Conservation (phyloP, 2,888 invertebrate genomes). For the Macaria liturata region DNA sequence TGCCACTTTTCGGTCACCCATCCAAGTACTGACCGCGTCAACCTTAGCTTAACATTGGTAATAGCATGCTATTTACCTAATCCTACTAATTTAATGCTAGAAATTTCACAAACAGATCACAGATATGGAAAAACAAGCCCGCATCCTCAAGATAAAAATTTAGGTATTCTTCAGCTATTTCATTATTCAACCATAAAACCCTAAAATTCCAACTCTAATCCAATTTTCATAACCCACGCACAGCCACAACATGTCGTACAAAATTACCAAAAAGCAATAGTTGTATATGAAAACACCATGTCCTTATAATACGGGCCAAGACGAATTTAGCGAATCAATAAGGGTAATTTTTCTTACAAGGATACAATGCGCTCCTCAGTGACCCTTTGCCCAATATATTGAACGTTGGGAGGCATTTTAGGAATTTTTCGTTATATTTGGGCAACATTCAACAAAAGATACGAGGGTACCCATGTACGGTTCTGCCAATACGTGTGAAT, state of each 20-base stretch:
- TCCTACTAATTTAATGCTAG: no score
- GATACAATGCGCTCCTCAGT: conserved; percentile 30
- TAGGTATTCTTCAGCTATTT: no score
- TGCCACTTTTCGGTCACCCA: no score
- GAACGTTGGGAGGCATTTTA: conserved; percentile 53
- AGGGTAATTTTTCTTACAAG: conserved; percentile 15
- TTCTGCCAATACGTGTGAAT: conserved; percentile 63
- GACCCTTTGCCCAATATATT: conserved; percentile 49
- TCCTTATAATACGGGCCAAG: conserved; percentile 8
- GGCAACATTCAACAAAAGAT: conserved; percentile 60
- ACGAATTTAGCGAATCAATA: conserved; percentile 21
- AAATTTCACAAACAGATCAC: no score
- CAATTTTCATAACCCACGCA: no score
- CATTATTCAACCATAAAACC: no score
- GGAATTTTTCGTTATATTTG: conserved; percentile 61
- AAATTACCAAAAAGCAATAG: conserved; percentile 8
- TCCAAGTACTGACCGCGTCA: no score
- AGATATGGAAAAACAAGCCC: no score
- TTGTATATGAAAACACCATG: conserved; percentile 4
- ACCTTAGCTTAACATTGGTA: no score
- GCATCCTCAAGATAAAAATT: no score
- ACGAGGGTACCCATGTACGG: conserved; percentile 58
- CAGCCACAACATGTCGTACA: not conserved
- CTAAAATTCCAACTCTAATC: no score
- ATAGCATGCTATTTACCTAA: no score